A percentile compares a stretch with the other conserved stretches of the same genome.
phyloP scores from a whole-genome alignment of 2,797 vertebrate genomes.

The Vireo griseus region DNA sequence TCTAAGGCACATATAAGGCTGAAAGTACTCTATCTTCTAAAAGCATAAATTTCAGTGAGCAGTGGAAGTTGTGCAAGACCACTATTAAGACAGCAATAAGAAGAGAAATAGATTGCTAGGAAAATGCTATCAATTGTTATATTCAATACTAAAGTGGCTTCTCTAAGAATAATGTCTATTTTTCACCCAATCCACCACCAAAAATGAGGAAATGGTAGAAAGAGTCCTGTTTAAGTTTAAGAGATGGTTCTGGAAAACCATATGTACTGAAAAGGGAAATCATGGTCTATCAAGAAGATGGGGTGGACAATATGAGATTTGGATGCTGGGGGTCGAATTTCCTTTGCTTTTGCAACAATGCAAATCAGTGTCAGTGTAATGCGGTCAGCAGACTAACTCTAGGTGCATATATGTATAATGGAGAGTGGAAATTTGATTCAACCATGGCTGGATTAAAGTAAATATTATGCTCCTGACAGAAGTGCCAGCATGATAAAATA shows the following conservation, averaged over 20 bases:
- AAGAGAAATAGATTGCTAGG: not conserved
- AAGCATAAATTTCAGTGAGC: not conserved
- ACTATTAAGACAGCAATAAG: not conserved
- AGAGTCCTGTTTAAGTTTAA: not conserved
- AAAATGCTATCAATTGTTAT: not conserved
- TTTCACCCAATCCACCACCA: not conserved
- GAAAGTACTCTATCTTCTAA: not conserved
- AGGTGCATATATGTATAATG: not conserved
- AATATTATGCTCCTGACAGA: not conserved
- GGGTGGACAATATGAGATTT: not conserved
- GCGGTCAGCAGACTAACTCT: not conserved
- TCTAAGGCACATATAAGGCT: not conserved
- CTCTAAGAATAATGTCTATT: not conserved
- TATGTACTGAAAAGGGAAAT: not conserved
- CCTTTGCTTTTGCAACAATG: not conserved
- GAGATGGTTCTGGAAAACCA: not conserved
- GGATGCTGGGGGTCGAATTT: not conserved
- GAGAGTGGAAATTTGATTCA: conserved; percentile 16
- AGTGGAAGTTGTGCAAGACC: not conserved
- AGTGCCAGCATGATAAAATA: not conserved
- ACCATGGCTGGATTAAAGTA: not conserved
- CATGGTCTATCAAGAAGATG: not conserved
- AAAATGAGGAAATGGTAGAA: not conserved
- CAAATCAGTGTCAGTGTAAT: not conserved
- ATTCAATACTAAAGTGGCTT: not conserved